Conservation (phyloP, 2,888 invertebrate genomes). For the Tetragnatha montana region DNA sequence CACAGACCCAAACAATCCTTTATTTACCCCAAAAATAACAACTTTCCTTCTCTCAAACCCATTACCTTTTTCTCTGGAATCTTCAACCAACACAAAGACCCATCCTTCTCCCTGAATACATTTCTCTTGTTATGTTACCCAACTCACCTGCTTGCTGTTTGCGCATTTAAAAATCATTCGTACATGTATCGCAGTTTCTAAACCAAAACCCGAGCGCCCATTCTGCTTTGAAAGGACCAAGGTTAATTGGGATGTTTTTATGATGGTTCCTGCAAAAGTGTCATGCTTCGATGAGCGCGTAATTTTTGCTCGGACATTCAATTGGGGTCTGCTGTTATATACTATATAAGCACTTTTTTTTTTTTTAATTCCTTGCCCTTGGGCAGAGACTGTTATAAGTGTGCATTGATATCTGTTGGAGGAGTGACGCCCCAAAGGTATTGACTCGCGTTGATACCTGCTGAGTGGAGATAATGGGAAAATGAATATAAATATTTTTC, state of each 20-base stretch:
- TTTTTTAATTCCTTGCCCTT: neutral
- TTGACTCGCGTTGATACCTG: neutral
- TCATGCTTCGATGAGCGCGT: conserved; percentile 26
- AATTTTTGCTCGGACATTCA: conserved; percentile 34
- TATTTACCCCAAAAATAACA: no score
- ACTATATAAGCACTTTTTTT: neutral
- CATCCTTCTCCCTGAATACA: no score
- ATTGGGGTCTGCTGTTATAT: neutral
- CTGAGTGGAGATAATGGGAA: no score
- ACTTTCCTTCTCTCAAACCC: no score
- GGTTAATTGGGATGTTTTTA: conserved; percentile 22
- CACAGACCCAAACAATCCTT: no score
- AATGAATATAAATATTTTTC: no score
- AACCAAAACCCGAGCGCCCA: neutral
- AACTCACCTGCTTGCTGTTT: neutral
- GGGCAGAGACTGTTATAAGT: neutral
- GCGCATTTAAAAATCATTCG: neutral
- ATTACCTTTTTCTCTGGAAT: no score
- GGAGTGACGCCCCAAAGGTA: neutral
- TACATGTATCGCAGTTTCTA: neutral
- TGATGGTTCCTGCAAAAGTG: conserved; percentile 10
- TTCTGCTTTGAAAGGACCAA: neutral
- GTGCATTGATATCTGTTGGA: neutral
- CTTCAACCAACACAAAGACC: no score
- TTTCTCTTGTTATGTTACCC: neutral